phyloP scores from a whole-genome alignment of 1,140 invertebrate genomes.

The Arion vulgaris region DNA sequence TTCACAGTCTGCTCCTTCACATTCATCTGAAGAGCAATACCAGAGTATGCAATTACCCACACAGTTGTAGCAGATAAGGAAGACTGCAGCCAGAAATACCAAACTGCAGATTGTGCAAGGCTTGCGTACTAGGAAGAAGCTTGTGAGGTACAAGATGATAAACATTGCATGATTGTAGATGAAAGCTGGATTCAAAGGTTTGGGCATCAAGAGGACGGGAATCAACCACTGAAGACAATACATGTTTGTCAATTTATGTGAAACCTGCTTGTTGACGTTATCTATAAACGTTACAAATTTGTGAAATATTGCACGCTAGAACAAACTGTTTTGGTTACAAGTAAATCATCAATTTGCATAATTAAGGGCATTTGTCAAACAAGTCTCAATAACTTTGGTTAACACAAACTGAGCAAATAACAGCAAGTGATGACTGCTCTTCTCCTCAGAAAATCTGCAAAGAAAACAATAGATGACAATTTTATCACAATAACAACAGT shows the following conservation, averaged over 20 bases:
- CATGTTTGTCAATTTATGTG: slow-evolving; percentile 77
- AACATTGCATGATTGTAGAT: slow-evolving; percentile 97
- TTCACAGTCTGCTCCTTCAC: slow-evolving; percentile 52
- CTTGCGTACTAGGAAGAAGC: slow-evolving; percentile 91
- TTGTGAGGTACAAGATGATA: slow-evolving; percentile 92
- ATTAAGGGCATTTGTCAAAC: background rate
- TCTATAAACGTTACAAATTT: background rate
- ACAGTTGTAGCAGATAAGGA: slow-evolving; percentile 95
- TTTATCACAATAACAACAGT: no score
- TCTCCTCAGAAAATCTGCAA: no score
- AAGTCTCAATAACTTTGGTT: background rate
- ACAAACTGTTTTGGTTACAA: background rate
- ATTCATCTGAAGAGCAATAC: slow-evolving; percentile 70
- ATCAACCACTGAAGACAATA: slow-evolving; percentile 99
- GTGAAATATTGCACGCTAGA: background rate
- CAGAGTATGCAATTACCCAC: slow-evolving; percentile 95
- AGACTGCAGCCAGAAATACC: slow-evolving; percentile 92
- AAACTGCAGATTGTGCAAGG: slow-evolving; percentile 96
- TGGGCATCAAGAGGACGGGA: slow-evolving; percentile 95
- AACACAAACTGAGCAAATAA: no score
- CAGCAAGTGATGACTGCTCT: no score
- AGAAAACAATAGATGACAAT: no score
- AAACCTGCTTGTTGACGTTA: background rate
- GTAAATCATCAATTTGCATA: background rate
- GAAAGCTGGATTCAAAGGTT: slow-evolving; percentile 92